Percentiles rank a stretch among this genome's conserved stretches.
Conservation (phyloP, 2,797 vertebrate species). For the Sciurus carolinensis region DNA sequence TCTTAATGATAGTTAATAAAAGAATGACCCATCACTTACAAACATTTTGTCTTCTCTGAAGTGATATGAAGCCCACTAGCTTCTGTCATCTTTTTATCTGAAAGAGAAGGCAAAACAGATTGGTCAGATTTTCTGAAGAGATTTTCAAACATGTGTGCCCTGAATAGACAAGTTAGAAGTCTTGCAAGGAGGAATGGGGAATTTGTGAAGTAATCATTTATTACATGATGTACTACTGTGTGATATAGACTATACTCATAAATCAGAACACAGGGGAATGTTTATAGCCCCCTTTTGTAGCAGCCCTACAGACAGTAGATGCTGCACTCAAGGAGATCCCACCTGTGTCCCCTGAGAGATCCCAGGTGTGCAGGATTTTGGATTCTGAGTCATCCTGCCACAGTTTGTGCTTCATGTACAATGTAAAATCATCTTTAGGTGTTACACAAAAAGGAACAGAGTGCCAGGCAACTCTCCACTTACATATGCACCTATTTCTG, state of each 20-base stretch:
- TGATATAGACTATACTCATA: background rate
- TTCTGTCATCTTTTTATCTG: no score
- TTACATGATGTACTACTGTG: background rate
- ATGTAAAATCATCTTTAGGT: background rate
- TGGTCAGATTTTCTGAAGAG: no score
- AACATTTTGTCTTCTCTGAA: no score
- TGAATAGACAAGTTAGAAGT: background rate
- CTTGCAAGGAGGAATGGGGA: background rate
- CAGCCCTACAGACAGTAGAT: background rate
- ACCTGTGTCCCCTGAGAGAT: background rate
- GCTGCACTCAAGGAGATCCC: background rate
- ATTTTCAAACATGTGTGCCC: background rate
- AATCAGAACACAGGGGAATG: background rate
- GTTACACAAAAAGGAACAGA: background rate
- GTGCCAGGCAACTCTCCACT: background rate
- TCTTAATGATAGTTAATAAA: no score
- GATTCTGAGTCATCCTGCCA: background rate
- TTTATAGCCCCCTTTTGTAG: background rate
- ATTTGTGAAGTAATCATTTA: background rate
- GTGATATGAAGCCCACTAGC: no score
- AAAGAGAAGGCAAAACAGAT: no score
- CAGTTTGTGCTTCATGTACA: background rate
- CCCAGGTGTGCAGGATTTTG: background rate
- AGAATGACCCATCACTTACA: no score
- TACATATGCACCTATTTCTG: background rate